These are phyloP conservation scores for Ormyrus labotus DNA, from an alignment of 2,888 invertebrate species.

Conservation along the genomic window DNA sequence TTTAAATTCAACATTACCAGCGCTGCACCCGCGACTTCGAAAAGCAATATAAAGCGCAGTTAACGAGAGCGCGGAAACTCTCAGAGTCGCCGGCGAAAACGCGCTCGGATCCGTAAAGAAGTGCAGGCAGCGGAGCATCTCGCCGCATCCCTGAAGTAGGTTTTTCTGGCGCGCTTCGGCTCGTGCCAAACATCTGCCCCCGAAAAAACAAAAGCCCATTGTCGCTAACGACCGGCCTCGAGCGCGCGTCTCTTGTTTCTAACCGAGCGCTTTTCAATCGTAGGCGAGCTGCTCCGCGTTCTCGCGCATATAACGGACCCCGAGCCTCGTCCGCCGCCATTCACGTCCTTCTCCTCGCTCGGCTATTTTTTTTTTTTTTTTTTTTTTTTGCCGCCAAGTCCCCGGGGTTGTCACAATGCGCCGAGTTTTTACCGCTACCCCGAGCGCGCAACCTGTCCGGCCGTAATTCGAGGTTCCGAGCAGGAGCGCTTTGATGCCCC, in stretches of 20 bases:
- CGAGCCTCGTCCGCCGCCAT: slow-evolving; percentile 14
- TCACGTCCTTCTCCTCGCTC: slow-evolving; percentile 56
- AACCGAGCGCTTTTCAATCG: slow-evolving; percentile 76
- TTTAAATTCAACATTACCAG: too few species aligned
- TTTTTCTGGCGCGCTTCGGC: background rate
- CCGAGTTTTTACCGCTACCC: too few species aligned
- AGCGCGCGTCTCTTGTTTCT: slow-evolving; percentile 73
- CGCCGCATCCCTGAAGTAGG: background rate
- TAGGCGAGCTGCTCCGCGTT: slow-evolving; percentile 62
- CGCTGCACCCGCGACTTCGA: too few species aligned
- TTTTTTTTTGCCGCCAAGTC: slow-evolving; percentile 21
- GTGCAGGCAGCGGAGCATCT: too few species aligned
- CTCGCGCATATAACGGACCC: slow-evolving; percentile 69
- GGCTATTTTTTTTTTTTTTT: slow-evolving; percentile 49
- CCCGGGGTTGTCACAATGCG: too few species aligned
- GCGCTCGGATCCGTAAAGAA: too few species aligned
- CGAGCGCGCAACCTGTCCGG: too few species aligned
- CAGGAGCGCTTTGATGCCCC: too few species aligned
- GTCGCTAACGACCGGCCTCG: slow-evolving; percentile 75
- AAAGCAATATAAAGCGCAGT: too few species aligned
- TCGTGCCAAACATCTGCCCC: slow-evolving; percentile 72
- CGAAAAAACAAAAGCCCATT: slow-evolving; percentile 76
- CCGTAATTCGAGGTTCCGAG: too few species aligned
- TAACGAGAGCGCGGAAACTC: too few species aligned
- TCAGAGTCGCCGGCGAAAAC: too few species aligned